A percentile compares a stretch with the other conserved stretches of the same genome.
Evolutionary conservation across 2,888 invertebrate genomes (phyloP).

Genomic region (Chrysolina haemoptera): DNA sequence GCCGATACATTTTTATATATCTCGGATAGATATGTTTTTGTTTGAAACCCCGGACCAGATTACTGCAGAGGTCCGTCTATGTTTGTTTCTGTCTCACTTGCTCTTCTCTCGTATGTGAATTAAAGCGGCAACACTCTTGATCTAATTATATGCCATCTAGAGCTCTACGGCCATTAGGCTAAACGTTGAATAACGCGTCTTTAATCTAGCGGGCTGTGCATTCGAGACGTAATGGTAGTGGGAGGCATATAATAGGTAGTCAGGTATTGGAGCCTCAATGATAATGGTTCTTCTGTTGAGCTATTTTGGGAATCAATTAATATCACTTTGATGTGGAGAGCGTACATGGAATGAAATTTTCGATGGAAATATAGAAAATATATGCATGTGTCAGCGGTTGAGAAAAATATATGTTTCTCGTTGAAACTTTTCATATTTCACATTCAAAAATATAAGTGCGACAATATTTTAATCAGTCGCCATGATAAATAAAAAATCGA

Average conservation of each 20-base stretch:
- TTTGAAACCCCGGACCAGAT: neutral
- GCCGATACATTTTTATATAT: too few relatives aligned
- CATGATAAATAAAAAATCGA: too few relatives aligned
- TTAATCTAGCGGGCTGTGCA: conserved; percentile 60
- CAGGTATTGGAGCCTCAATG: neutral
- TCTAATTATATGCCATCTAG: conserved; percentile 68
- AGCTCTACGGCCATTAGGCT: conserved; percentile 64
- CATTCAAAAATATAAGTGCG: too few relatives aligned
- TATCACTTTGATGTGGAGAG: neutral
- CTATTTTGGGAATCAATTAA: neutral
- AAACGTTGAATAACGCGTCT: conserved; percentile 67
- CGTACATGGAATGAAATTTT: too few relatives aligned
- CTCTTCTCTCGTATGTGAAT: conserved; percentile 60
- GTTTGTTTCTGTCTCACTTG: neutral
- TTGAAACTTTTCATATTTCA: too few relatives aligned
- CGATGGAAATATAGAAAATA: too few relatives aligned
- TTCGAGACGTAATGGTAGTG: neutral
- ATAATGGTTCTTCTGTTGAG: neutral
- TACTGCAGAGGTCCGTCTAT: neutral
- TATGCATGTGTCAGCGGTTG: too few relatives aligned
- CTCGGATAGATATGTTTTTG: too few relatives aligned
- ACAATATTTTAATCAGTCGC: too few relatives aligned
- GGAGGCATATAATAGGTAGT: neutral
- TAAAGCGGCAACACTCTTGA: conserved; percentile 65
- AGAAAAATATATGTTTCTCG: too few relatives aligned